phyloP scores from a whole-genome alignment of 2,113 vertebrate species.

The Poeciliopsis prolifica region DNA sequence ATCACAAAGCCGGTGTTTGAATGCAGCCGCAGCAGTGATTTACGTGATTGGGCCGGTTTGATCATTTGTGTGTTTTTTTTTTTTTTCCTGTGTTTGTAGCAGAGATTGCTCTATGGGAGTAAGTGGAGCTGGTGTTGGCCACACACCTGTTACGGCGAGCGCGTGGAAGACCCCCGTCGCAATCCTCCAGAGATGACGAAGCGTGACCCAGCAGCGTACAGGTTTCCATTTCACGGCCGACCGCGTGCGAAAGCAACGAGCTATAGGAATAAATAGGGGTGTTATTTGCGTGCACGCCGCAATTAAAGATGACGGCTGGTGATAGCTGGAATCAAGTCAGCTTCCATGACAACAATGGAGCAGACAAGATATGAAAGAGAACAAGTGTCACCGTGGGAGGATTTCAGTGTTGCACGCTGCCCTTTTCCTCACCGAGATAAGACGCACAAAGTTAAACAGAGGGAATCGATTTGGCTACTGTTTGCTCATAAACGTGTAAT shows the following conservation, averaged over 20 bases:
- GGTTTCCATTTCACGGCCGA: slow-evolving; percentile 49
- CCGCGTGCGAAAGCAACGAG: slow-evolving; percentile 34
- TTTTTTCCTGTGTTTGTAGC: neutral
- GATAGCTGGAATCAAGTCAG: slow-evolving; percentile 29
- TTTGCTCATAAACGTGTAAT: neutral
- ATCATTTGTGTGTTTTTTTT: slow-evolving; percentile 1
- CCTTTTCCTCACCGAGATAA: slow-evolving; percentile 30
- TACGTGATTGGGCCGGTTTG: slow-evolving; percentile 23
- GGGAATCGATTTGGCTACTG: neutral
- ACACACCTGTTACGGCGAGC: neutral
- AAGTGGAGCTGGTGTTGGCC: neutral
- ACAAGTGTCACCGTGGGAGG: slow-evolving; percentile 38
- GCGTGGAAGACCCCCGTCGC: slow-evolving; percentile 6
- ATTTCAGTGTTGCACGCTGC: slow-evolving; percentile 28
- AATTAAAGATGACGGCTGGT: slow-evolving; percentile 48
- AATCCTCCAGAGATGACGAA: slow-evolving; percentile 20
- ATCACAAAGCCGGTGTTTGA: slow-evolving; percentile 19
- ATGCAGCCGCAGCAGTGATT: neutral
- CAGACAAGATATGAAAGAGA: slow-evolving; percentile 32
- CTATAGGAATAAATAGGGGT: slow-evolving; percentile 50
- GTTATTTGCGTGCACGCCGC: slow-evolving; percentile 36
- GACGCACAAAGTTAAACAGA: slow-evolving; percentile 10
- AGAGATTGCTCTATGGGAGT: neutral
- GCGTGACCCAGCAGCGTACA: slow-evolving; percentile 27
- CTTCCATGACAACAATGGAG: slow-evolving; percentile 28